A percentile compares a stretch with the other conserved stretches of the same genome.
Evolutionary conservation across 2,113 vertebrate species (phyloP).

Genomic region (Rhinogobius similis): DNA sequence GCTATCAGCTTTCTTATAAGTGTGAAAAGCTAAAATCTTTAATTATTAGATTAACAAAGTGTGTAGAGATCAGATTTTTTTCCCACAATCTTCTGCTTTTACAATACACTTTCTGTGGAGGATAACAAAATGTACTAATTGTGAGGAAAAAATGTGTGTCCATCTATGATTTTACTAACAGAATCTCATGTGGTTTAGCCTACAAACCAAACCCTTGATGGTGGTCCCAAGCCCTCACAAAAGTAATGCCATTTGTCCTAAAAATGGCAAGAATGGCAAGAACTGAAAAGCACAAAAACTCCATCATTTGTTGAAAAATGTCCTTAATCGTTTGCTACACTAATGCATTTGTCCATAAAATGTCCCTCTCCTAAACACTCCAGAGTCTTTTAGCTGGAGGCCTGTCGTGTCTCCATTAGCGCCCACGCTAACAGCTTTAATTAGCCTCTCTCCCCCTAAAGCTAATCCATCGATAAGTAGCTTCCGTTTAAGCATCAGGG

Average conservation of each 20-base stretch:
- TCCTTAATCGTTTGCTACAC: background rate
- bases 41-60: no score
- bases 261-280: background rate
- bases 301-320: background rate
- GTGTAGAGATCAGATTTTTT: no score
- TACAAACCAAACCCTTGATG: no score
- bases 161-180: no score
- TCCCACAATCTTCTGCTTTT: no score
- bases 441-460: slow-evolving; percentile 39
- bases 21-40: no score
- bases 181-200: no score
- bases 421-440: slow-evolving; percentile 63
- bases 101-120: no score
- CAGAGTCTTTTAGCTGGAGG: slow-evolving; percentile 45
- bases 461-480: slow-evolving; percentile 45
- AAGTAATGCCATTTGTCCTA: background rate
- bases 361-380: slow-evolving; percentile 43
- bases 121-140: no score
- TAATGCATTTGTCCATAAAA: slow-evolving; percentile 19
- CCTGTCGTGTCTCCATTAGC: slow-evolving; percentile 58
- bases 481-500: slow-evolving; percentile 21
- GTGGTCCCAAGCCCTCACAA: background rate
- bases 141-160: no score
- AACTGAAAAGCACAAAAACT: background rate
- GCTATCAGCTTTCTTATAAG: no score